Base-by-base conservation (phyloP, 2,888 invertebrate species). In the Physocephala rufipes region DNA sequence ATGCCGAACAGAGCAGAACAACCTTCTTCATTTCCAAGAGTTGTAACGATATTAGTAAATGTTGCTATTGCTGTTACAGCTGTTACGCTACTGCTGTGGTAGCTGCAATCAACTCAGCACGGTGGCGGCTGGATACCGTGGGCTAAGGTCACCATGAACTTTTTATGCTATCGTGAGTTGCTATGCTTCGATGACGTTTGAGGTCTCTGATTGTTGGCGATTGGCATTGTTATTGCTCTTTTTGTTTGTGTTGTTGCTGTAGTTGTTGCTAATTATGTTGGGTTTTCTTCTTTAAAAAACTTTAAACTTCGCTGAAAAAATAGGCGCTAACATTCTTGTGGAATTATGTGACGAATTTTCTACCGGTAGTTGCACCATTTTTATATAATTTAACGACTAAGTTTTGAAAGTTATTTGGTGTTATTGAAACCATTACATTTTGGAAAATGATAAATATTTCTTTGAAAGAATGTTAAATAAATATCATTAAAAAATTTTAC, bases 181-280 rank as follows among this genome's bases (percentile, higher is more conserved):
- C 53, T 21, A 53, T 21, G 53, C 53, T 53, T 53, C 53, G 53
- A 21, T 21, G 53, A 53, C 21, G 53, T 53, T 53, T 21, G 53
- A 21, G 53, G 49, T n/a, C 53, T 2, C n/a, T 53, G 4, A 12
- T 53, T 2, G 4, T 2, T 21, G 53, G 3, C 21, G 53, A 5
- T 13, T 51, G 5, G 51, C 19, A 19, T 51, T 47, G n/a, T 51
- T 51, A 4, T 16, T 51, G 51, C 47, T 16, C 13, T 12, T 12
- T 19, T 51, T 16, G 51, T 51, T 16, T 16, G 1, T 51, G 16
- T 51, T 19, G 21, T 19, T 53, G 53, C n/a, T 53, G 21, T 21
- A 53, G 53, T 12, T 21, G 53, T 19, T 21, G 53, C 19, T n/a
- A 53, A 2, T 15, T 53, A 16, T 49, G 36, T 13, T 49, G 19